Conservation (phyloP, 92 coral and sea anemone species). For the Porites lobata region DNA sequence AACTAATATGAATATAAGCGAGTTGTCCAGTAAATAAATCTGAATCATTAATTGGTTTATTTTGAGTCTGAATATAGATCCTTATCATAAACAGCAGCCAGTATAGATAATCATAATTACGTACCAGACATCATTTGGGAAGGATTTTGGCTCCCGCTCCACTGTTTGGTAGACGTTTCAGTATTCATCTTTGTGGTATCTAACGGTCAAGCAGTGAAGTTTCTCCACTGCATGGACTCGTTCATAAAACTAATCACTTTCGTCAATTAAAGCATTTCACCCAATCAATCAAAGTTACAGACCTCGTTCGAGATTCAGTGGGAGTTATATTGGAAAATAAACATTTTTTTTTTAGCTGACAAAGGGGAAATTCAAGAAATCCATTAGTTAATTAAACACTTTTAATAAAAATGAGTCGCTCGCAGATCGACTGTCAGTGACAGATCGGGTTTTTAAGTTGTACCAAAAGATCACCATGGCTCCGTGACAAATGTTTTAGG, state of each 20-base stretch:
- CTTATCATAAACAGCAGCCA: background rate
- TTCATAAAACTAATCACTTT: background rate
- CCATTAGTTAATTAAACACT: background rate
- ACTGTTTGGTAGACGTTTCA: background rate
- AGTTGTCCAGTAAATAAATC: background rate
- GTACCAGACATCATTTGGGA: conserved; percentile 32
- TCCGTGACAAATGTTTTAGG: background rate
- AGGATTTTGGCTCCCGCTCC: background rate
- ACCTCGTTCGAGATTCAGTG: conserved; percentile 6
- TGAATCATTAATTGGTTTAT: background rate
- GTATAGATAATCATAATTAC: background rate
- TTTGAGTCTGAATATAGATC: background rate
- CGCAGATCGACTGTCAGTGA: background rate
- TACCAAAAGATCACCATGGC: background rate
- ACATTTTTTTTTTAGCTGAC: background rate
- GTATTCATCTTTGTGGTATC: conserved; percentile 10
- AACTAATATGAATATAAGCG: background rate
- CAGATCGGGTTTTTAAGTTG: background rate
- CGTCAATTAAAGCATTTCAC: background rate
- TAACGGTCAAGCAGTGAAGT: background rate
- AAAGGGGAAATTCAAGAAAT: background rate
- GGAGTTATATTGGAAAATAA: background rate
- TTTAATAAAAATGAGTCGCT: background rate
- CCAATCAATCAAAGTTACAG: background rate
- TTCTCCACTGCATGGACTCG: background rate